Conservation (phyloP, 2,888 invertebrate genomes). For the Euzophera pinguis region DNA sequence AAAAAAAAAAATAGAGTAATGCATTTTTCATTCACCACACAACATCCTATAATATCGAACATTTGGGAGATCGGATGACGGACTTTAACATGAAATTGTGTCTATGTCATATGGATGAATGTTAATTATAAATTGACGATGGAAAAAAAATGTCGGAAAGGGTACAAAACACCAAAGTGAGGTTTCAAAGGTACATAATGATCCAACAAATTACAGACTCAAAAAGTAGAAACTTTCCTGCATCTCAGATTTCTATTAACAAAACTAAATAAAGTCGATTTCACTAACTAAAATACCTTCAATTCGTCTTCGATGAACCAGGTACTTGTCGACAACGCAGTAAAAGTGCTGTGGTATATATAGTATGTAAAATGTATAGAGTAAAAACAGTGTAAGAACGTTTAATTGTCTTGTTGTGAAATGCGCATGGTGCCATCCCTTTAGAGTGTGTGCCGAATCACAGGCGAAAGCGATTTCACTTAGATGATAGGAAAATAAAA, state of each 20-base stretch:
- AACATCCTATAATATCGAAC: too few relatives aligned
- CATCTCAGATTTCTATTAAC: background rate
- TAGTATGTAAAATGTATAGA: slow-evolving; percentile 30
- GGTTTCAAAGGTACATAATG: too few relatives aligned
- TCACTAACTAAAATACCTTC: slow-evolving; percentile 1
- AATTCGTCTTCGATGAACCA: background rate
- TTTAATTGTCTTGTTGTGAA: slow-evolving; percentile 70
- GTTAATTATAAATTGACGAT: too few relatives aligned
- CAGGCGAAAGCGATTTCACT: slow-evolving; percentile 27
- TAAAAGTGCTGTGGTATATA: slow-evolving; percentile 35
- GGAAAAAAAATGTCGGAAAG: too few relatives aligned
- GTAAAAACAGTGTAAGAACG: slow-evolving; percentile 45
- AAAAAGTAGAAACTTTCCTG: too few relatives aligned
- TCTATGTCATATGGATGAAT: too few relatives aligned
- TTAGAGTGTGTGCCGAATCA: slow-evolving; percentile 22
- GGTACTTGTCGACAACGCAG: slow-evolving; percentile 11
- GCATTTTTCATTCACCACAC: too few relatives aligned
- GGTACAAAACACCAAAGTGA: too few relatives aligned
- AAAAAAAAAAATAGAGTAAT: too few relatives aligned
- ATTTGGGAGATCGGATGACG: too few relatives aligned
- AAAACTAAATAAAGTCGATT: background rate
- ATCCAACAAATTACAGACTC: too few relatives aligned
- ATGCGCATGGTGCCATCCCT: slow-evolving; percentile 43
- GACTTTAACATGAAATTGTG: too few relatives aligned
- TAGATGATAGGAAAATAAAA: background rate